These are phyloP conservation scores for Fistularia commersonii DNA, from an alignment of 2,797 vertebrate genomes.

Conservation along the genomic window DNA sequence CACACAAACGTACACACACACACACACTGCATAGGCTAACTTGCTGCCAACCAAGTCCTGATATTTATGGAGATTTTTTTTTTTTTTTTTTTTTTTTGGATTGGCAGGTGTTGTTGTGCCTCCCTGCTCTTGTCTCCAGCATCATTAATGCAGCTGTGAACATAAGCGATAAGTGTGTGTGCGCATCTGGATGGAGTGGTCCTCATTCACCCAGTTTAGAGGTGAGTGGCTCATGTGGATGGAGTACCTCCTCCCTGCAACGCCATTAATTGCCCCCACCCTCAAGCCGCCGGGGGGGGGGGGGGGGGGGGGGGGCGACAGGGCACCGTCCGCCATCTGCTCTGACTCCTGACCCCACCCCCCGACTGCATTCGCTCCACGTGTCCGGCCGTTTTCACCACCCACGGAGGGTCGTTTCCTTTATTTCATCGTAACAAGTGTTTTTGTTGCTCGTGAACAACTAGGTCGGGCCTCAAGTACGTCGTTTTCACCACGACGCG, in stretches of 20 bases:
- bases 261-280: slow-evolving; percentile 70
- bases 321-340: slow-evolving; percentile 62
- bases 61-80: too few species aligned
- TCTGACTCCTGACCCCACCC: slow-evolving; percentile 58
- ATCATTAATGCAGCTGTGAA: slow-evolving; percentile 55
- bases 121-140: slow-evolving; percentile 49
- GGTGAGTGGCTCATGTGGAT: slow-evolving; percentile 1
- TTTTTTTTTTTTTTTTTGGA: slow-evolving; percentile 17
- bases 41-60: too few species aligned
- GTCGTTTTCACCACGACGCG: too few species aligned
- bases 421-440: too few species aligned
- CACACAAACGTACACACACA: too few species aligned
- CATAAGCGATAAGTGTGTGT: slow-evolving; percentile 15
- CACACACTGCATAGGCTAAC: too few species aligned
- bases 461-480: too few species aligned
- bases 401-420: neutral
- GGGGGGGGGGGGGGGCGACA: slow-evolving; percentile 6
- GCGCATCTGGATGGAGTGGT: slow-evolving; percentile 54
- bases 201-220: slow-evolving; percentile 40
- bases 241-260: slow-evolving; percentile 32
- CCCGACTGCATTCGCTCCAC: slow-evolving; percentile 7
- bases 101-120: slow-evolving; percentile 52
- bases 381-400: slow-evolving; percentile 32
- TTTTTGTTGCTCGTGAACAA: too few species aligned
- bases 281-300: slow-evolving; percentile 51